phyloP scores from a whole-genome alignment of 2,113 vertebrate genomes.

The Leptocoma aspasia region DNA sequence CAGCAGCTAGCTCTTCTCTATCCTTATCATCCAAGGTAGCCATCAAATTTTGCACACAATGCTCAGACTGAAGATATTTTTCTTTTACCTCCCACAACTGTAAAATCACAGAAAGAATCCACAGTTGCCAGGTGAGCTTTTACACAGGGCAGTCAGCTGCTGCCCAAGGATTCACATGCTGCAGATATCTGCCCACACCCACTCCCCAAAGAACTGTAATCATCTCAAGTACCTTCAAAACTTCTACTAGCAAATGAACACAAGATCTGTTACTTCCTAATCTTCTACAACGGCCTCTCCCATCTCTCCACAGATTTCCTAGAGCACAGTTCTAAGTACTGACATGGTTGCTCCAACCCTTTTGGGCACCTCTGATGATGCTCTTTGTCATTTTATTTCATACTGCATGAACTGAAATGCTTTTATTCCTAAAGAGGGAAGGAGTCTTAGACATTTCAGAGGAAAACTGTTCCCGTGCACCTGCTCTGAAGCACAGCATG shows the following conservation, averaged over 20 bases:
- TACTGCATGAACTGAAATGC: background rate
- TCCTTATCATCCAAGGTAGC: constrained; percentile 72
- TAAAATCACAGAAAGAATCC: background rate
- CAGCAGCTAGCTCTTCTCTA: constrained; percentile 57
- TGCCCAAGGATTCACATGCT: background rate
- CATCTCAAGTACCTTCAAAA: background rate
- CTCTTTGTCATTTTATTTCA: background rate
- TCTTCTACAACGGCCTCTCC: background rate
- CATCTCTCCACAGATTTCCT: background rate
- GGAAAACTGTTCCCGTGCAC: too few species aligned
- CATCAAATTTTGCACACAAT: constrained; percentile 61
- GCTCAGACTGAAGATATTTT: constrained; percentile 61
- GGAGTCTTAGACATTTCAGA: background rate
- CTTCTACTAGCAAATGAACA: background rate
- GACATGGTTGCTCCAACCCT: rapidly evolving
- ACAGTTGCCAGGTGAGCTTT: background rate
- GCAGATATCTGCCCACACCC: rapidly evolving
- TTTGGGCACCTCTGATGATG: background rate
- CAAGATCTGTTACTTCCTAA: background rate
- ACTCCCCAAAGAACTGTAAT: background rate
- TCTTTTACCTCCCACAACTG: constrained; percentile 81
- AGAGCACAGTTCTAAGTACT: background rate
- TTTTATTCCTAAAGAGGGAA: background rate
- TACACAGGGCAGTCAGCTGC: background rate
- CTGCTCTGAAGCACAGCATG: background rate